Base-by-base conservation (phyloP, 1,140 invertebrate genomes). In the Drosophila teissieri region DNA sequence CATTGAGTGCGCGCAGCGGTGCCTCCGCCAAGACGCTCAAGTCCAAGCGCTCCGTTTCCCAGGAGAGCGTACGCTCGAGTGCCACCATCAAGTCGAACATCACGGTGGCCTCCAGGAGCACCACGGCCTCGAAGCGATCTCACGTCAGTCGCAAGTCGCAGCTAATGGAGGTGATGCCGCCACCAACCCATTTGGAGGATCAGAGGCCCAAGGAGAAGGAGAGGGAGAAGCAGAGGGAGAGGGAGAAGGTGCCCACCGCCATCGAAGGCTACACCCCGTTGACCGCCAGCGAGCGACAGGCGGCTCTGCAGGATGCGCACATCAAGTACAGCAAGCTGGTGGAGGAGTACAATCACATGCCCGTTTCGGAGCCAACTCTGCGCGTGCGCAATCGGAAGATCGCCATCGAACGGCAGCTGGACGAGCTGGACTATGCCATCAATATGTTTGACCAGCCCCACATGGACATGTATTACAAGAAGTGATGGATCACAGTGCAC, bases 391-490 rank as follows among this genome's bases (percentile, higher is more conserved):
- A 51, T 15, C 74, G 75, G 0, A 64, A 56, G 19, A 53, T 64
- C 0, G 65, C 52, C 19, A 78, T 78, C 22, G 75, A 78, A 6
- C 40, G 57, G 4, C 31, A 78, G 37, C 46, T 78, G 57, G 75
- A 78, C 8, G 55, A 77, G 7, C 22, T 78, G 57, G 74, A 78
- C 64, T 78, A 78, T n/a, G 37, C 44, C 42, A 78, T 78, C 17
- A 69, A 72, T n/a, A 69, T 77, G 74, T 77, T 77, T 40, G 73
- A 77, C 31, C 63, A 77, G 22, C 40, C 63, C 12, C 40, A 75
- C 2, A 14, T 73, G 31, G 72, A 75, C 5, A 31, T 77, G 45
- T 69, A 76, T 24, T 62, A 48, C 22, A 74, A 22, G 19, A 73
- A 15, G 2, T 64, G 12, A 51, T 37, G 14, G 7, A n/a, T 17